A percentile compares a stretch with the other conserved stretches of the same genome.
These are phyloP conservation scores for Hippasteria phrygiana DNA, from an alignment of 53 echinoderm and acorn worm species.

Conservation along the genomic window DNA sequence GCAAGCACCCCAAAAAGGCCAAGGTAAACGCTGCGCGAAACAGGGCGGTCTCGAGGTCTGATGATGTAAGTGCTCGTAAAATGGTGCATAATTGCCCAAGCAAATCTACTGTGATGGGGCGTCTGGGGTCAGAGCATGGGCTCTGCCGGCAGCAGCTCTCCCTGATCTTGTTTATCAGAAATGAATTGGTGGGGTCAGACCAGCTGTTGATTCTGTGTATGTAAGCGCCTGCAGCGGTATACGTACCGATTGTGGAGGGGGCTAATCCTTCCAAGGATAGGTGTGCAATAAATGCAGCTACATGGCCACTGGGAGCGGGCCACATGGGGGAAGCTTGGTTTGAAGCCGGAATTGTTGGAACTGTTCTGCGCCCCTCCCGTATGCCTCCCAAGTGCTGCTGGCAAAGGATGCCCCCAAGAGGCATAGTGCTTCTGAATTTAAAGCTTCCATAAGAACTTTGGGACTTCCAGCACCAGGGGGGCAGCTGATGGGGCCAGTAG, in stretches of 20 bases:
- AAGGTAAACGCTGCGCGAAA: too few relatives aligned
- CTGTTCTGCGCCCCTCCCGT: background rate
- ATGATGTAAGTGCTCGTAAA: background rate
- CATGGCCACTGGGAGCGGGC: slow-evolving; percentile 30
- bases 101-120: background rate
- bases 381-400: background rate
- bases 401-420: background rate
- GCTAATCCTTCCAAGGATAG: slow-evolving; percentile 35
- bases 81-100: background rate
- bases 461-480: background rate
- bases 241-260: slow-evolving; percentile 33
- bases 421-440: background rate
- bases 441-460: background rate
- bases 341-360: slow-evolving; percentile 14
- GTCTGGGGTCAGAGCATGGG: background rate
- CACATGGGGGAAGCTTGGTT: background rate
- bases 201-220: slow-evolving; percentile 10
- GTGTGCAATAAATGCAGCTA: slow-evolving; percentile 35
- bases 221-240: slow-evolving; percentile 28
- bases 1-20: too few relatives aligned
- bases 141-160: slow-evolving; percentile 26
- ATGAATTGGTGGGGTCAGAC: slow-evolving; percentile 37
- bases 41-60: slow-evolving; percentile 1
- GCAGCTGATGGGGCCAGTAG: slow-evolving; percentile 43
- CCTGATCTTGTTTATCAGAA: background rate